Evolutionary conservation across 2,113 vertebrate species (phyloP), one percentile per base, ranked within the genome.

Genomic region (Astatotilapia flaviijosephi): DNA sequence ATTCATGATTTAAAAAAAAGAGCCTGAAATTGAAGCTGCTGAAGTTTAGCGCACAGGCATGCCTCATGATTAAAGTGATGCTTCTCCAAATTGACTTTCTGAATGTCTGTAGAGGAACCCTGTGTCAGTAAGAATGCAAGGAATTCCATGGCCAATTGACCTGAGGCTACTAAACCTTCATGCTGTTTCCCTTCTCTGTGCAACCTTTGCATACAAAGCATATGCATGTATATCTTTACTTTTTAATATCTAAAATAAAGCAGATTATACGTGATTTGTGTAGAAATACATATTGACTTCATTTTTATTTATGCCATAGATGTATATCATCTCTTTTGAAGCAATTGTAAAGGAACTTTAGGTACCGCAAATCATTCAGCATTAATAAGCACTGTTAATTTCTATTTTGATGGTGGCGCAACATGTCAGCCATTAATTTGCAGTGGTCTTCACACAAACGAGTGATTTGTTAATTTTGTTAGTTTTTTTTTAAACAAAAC

Each of bases 91-190:
- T 4, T 42, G 47, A 87, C 12, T 31, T 9, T n/a, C 19, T 70
- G 12, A 68, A 82, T 47, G 75, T 80, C 77, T 70, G 23, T 21
- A 37, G 31, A 55, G n/a, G n/a, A 9, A 65, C 62, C 19, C 4
- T 35, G 19, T 75, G 58, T 54, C 80, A 17, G 83, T 58, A 17
- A 53, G 86, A 90, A 91, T 92, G 60, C 31, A 15, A 84, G 35
- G 85, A 94, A 94, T 93, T 75, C 73, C 17, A 33, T 19, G 7
- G 88, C 68, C 90, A 88, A 90, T 89, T 89, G 87, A 92, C 68
- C 56, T 23, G 55, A 84, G 54, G 56, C 87, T 86, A 54, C 56
- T 73, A 31, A 37, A 75, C 68, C 33, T 54, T 51, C 4, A 80
- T 79, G 65, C 60, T 73, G 47, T 83, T 80, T 89, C 82, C 49